Percentiles rank a stretch among this genome's conserved stretches.
phyloP scores from a whole-genome alignment of 2,113 vertebrate genomes.

The Gallinago media region DNA sequence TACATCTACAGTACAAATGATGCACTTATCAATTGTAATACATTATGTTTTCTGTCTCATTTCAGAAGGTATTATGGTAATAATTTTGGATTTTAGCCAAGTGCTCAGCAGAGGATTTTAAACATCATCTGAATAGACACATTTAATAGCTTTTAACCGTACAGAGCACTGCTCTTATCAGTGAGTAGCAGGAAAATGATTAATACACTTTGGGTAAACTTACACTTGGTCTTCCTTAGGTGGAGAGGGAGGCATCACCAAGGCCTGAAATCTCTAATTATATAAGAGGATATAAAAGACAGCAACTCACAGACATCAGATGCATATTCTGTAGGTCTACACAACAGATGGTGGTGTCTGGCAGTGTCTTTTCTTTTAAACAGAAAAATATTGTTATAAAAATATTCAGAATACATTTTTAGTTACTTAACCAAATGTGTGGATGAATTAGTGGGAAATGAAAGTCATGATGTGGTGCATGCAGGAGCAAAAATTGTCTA shows the following conservation, averaged over 20 bases:
- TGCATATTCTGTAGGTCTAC: conserved; percentile 79
- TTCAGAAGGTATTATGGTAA: conserved; percentile 80
- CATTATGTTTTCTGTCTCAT: conserved; percentile 77
- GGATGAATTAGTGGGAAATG: conserved; percentile 73
- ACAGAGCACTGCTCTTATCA: conserved; percentile 74
- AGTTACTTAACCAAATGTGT: conserved; percentile 79
- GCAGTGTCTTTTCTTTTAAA: conserved; percentile 79
- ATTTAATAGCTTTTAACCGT: conserved; percentile 76
- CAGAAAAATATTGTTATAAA: conserved; percentile 83
- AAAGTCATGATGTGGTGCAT: conserved; percentile 45
- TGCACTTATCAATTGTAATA: conserved; percentile 75
- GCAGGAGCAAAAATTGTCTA: conserved; percentile 41
- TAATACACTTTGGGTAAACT: conserved; percentile 77
- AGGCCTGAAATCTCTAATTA: conserved; percentile 77
- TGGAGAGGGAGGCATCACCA: conserved; percentile 65
- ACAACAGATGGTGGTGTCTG: conserved; percentile 83
- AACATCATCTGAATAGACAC: conserved; percentile 70
- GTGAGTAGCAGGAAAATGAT: conserved; percentile 74
- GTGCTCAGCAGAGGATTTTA: conserved; percentile 71
- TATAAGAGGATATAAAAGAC: conserved; percentile 76
- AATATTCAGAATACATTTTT: conserved; percentile 83
- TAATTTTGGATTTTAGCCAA: conserved; percentile 80
- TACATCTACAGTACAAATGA: conserved; percentile 46
- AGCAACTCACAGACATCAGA: conserved; percentile 80
- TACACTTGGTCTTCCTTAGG: conserved; percentile 73